Evolutionary conservation across 2,113 vertebrate species (phyloP).

Genomic region (Gadus macrocephalus): DNA sequence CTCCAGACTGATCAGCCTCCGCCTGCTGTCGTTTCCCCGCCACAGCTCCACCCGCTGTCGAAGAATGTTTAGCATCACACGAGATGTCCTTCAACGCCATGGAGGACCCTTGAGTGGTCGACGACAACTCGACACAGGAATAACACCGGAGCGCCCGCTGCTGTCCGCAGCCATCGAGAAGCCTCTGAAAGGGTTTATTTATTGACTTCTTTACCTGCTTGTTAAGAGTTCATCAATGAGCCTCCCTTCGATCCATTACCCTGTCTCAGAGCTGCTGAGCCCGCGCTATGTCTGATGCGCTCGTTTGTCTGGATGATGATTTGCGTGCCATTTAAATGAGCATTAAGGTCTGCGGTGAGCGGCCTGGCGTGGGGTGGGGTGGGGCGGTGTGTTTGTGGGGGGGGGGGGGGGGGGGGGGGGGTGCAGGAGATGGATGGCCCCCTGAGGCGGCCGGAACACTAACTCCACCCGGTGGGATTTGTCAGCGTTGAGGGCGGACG

Average conservation of each 20-base stretch:
- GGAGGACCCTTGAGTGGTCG: background rate
- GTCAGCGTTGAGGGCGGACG: constrained; percentile 54
- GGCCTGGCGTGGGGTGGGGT: background rate
- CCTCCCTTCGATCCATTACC: background rate
- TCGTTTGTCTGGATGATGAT: constrained; percentile 49
- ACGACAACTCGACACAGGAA: too few relatives aligned
- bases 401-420: constrained; percentile 13
- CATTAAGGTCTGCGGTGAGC: constrained; percentile 51
- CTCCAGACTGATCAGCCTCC: background rate
- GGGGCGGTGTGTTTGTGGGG: background rate
- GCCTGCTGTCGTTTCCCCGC: background rate
- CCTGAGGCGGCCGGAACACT: constrained; percentile 38
- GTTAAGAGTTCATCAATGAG: background rate
- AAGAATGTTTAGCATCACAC: background rate
- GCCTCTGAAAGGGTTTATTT: background rate
- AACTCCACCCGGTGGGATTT: constrained; percentile 41
- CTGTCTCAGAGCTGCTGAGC: constrained; percentile 24
- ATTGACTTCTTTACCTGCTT: background rate
- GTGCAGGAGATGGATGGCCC: constrained; percentile 48
- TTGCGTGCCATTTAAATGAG: constrained; percentile 61
- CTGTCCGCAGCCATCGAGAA: too few relatives aligned
- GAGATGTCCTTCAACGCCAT: background rate
- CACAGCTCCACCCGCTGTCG: constrained; percentile 31
- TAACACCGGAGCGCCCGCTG: too few relatives aligned
- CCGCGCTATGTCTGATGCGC: constrained; percentile 17